Evolutionary conservation across 2,888 invertebrate species (phyloP).

Genomic region (Elysia crispata): DNA sequence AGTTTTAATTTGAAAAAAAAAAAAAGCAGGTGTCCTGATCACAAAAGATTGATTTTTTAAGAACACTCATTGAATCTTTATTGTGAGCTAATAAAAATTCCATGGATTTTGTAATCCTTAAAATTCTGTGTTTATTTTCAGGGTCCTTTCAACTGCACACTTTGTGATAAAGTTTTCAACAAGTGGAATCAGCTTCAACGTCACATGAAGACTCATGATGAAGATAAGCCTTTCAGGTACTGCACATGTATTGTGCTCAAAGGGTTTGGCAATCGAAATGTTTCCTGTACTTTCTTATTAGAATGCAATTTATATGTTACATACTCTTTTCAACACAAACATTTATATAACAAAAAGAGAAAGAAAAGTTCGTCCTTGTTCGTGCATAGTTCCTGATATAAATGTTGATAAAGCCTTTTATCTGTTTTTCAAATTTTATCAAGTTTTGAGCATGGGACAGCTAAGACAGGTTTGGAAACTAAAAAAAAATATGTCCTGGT

Average conservation of each 20-base stretch:
- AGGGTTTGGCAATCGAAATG: background rate
- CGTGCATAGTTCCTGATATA: too few species aligned
- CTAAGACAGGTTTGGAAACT: too few species aligned
- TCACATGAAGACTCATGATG: slow-evolving; percentile 80
- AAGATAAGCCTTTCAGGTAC: slow-evolving; percentile 80
- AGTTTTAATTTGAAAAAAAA: background rate
- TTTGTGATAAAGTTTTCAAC: slow-evolving; percentile 80
- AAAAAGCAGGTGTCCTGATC: too few species aligned
- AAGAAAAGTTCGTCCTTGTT: too few species aligned
- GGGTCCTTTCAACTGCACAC: slow-evolving; percentile 79
- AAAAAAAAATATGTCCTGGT: too few species aligned
- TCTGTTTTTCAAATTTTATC: too few species aligned
- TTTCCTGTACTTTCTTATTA: background rate
- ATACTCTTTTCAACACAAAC: too few species aligned
- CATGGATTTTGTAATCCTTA: background rate
- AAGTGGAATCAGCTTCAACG: slow-evolving; percentile 79
- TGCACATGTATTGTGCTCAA: slow-evolving; percentile 56
- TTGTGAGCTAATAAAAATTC: background rate
- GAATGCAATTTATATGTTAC: background rate
- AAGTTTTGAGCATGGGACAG: too few species aligned
- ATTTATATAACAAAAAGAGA: too few species aligned
- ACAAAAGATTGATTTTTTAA: background rate
- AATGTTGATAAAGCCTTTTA: too few species aligned
- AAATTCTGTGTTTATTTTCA: slow-evolving; percentile 51
- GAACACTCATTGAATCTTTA: background rate